phyloP scores from a whole-genome alignment of 1,140 invertebrate species.

The Thrips palmi region DNA sequence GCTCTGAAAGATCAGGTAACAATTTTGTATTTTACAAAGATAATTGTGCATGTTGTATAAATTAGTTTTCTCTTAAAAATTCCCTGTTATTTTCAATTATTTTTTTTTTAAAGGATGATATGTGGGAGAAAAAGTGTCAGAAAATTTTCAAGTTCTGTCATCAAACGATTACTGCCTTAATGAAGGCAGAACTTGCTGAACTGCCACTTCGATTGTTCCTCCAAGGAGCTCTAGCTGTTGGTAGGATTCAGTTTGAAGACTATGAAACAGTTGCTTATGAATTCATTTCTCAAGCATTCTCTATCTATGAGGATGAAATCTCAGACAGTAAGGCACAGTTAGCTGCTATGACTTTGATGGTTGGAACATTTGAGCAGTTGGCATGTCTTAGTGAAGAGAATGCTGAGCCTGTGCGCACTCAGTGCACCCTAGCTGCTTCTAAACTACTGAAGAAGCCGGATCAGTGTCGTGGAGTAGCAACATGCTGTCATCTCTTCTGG shows the following conservation, averaged over 20 bases:
- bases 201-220: constrained; percentile 82
- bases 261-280: constrained; percentile 96
- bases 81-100: neutral
- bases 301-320: constrained; percentile 96
- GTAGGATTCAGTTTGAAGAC: constrained; percentile 82
- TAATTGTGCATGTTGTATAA: neutral
- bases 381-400: constrained; percentile 89
- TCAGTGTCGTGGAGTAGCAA: constrained; percentile 79
- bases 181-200: constrained; percentile 86
- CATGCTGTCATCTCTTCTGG: constrained; percentile 93
- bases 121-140: constrained; percentile 96
- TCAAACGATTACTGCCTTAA: constrained; percentile 78
- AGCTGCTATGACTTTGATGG: constrained; percentile 86
- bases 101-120: constrained; percentile 50
- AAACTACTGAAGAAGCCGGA: constrained; percentile 96
- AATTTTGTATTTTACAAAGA: constrained; percentile 10
- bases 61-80: neutral
- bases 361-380: constrained; percentile 89
- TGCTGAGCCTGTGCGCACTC: constrained; percentile 86
- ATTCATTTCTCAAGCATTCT: constrained; percentile 86
- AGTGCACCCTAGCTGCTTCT: constrained; percentile 83
- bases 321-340: constrained; percentile 94
- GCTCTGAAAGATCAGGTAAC: constrained; percentile 51
- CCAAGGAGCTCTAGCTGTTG: constrained; percentile 85
- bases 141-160: constrained; percentile 98